These are phyloP conservation scores for Scomber colias DNA, from an alignment of 2,113 vertebrate species.

Conservation along the genomic window DNA sequence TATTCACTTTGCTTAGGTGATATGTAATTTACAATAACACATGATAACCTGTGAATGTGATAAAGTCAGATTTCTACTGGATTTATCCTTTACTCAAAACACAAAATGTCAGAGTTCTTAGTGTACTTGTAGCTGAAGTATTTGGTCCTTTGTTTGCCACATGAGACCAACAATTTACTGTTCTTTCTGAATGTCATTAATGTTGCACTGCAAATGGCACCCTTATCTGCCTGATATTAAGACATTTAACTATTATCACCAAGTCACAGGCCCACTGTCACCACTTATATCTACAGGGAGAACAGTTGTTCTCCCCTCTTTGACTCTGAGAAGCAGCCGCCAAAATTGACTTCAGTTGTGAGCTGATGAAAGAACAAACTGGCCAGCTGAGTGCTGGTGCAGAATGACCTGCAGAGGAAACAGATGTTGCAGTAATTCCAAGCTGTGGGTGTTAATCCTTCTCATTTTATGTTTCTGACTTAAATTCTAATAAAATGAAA, in stretches of 20 bases:
- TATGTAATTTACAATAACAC: no score
- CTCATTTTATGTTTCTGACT: no score
- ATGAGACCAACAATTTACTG: background rate
- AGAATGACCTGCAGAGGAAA: conserved; percentile 15
- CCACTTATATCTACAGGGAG: conserved; percentile 28
- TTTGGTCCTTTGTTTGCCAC: background rate
- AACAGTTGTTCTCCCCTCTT: conserved; percentile 3
- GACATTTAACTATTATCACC: background rate
- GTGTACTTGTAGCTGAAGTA: no score
- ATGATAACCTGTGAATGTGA: no score
- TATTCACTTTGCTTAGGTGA: background rate
- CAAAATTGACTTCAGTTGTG: conserved; percentile 31
- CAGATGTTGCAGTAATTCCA: conserved; percentile 24
- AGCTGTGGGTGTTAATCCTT: background rate
- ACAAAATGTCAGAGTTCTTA: no score
- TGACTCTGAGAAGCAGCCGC: conserved; percentile 32
- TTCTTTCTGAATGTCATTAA: background rate
- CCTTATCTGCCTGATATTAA: conserved; percentile 27
- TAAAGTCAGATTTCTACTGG: no score
- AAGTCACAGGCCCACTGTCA: conserved; percentile 3
- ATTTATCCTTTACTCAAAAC: no score
- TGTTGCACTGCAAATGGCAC: background rate
- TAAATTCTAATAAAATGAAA: no score
- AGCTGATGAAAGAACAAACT: conserved; percentile 48
- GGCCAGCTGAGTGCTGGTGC: conserved; percentile 16